Base-by-base conservation (phyloP, 2,888 invertebrate species). In the Pterostichus niger region DNA sequence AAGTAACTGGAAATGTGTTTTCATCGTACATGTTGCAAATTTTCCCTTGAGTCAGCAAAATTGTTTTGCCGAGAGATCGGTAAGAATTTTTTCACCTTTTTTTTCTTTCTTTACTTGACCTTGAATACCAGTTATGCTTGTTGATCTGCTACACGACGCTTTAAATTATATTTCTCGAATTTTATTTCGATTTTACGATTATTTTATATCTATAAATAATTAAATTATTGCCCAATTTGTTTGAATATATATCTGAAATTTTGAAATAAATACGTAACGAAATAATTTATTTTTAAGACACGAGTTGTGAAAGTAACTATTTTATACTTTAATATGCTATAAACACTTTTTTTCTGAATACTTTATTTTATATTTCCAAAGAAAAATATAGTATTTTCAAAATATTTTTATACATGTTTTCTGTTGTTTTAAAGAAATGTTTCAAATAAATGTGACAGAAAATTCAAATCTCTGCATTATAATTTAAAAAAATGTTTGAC, bases 31-130 rank as follows among this genome's bases (percentile, higher is more conserved):
- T 44, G 73, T 49, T 75, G 73, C 31, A 75, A 75, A 75, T 75
- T 75, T 75, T 52, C 73, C 73, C 75, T 75, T 75, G 75, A 75
- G 75, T 75, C 75, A 75, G 75, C 75, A 75, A 17, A 75, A 75
- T 75, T 52, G 49, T 73, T 75, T 75, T 75, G 31, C 52, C 10
- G 52, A 31, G 75, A 75, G 75, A 75, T 75, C 52, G 64, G 75
- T 52, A 31, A 33, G n/a, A 52, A 49, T 75, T 75, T 75, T 75
- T 75, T 15, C 7, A 6, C 2, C 24, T 31, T 52, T 75, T 52
- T 52, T 75, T 75, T 52, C 75, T 75, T 52, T 75, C 75, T 52
- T 75, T 33, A 13, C 24, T 31, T 31, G 33, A 75, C 75, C 75
- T 75, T 75, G 75, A 49, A 75, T 24, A 52, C 75, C 52, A 33